Conservation (phyloP, 2,797 vertebrate genomes). For the Sebastes diploproa region DNA sequence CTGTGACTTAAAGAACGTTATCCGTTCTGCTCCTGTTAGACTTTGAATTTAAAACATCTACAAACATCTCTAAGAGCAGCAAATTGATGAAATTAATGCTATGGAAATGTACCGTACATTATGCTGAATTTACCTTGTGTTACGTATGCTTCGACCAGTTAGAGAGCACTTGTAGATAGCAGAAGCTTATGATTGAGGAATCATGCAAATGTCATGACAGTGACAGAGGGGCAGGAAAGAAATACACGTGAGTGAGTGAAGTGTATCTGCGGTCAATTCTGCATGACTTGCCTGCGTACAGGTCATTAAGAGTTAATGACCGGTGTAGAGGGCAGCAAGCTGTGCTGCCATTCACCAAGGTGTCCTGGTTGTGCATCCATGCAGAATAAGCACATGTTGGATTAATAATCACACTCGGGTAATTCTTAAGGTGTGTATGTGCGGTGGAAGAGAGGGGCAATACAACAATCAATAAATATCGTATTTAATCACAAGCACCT, state of each 20-base stretch:
- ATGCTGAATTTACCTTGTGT: background rate
- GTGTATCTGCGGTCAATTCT: slow-evolving; percentile 32
- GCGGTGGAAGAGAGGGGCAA: background rate
- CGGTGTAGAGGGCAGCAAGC: slow-evolving; percentile 35
- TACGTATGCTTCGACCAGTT: background rate
- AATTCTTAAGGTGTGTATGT: slow-evolving; percentile 51
- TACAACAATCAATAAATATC: slow-evolving; percentile 59
- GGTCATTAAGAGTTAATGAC: slow-evolving; percentile 70
- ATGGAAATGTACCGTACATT: slow-evolving; percentile 2
- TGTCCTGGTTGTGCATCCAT: slow-evolving; percentile 48
- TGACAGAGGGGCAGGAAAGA: background rate
- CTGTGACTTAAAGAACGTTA: background rate
- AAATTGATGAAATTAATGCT: background rate
- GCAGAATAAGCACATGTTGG: slow-evolving; percentile 64
- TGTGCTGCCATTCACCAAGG: slow-evolving; percentile 54
- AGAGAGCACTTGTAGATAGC: slow-evolving; percentile 9
- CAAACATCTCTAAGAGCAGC: background rate
- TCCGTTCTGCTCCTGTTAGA: background rate
- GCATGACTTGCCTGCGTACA: slow-evolving; percentile 33
- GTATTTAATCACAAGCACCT: slow-evolving; percentile 61
- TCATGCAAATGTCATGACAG: slow-evolving; percentile 17
- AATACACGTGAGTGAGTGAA: slow-evolving; percentile 7
- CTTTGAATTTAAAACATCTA: slow-evolving; percentile 10
- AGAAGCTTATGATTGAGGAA: slow-evolving; percentile 21
- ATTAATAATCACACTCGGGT: slow-evolving; percentile 54